Base-by-base conservation (phyloP, 2,888 invertebrate species). In the Entomobrya proxima region DNA sequence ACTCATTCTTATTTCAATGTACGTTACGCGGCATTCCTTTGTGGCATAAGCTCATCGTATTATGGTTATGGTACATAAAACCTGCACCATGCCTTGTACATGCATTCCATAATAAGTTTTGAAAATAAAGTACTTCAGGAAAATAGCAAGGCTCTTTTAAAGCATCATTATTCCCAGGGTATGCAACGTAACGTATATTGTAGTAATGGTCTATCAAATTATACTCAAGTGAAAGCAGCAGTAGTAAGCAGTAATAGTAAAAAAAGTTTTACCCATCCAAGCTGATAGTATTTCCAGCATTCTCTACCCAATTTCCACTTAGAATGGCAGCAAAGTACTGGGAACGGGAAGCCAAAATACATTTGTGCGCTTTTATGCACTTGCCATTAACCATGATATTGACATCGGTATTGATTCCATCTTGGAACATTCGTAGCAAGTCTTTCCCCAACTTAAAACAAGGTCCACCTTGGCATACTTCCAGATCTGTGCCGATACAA, bases 241-340 rank as follows among this genome's bases (percentile, higher is more conserved):
- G 40, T 9, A 50, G 21, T 50, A 7, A 6, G n/a, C 7, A 50
- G 21, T 21, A n/a, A 50, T 18, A 50, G 21, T 7, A 21, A 15
- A 35, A 67, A 74, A 50, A 11, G 21, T 88, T 91, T 91, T 94
- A 96, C 94, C 96, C 96, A 91, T 96, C 96, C 83, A 97, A 92
- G n/a, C 95, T 94, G 83, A 97, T 96, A 3, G 96, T 94, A 91
- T 97, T 96, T 55, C 95, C 95, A 82, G 95, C 94, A 91, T 93
- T 94, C 91, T 97, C 96, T 32, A 95, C 94, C 94, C 96, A 96
- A 84, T 96, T 95, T 0, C 97, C 97, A 89, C 96, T 96, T 35
- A 98, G 92, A 92, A 98, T 95, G 21, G 96, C 97, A 9, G 97
- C 97, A 92, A 98, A 98, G 92, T 98, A 98, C 91, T 96, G 96